Conservation (phyloP, 2,113 vertebrate genomes). For the Oenanthe oenanthe region DNA sequence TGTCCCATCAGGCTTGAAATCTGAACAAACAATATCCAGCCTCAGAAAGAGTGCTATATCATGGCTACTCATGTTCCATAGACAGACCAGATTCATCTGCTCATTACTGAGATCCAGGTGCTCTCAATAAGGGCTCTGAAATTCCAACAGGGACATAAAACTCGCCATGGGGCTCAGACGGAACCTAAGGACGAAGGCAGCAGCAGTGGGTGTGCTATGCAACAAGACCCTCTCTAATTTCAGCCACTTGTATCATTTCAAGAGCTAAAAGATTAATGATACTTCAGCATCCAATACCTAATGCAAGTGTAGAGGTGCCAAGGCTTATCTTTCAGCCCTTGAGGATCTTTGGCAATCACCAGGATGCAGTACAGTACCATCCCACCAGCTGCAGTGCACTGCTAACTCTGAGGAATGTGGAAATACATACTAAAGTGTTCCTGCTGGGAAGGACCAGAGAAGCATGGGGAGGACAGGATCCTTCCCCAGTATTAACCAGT, state of each 20-base stretch:
- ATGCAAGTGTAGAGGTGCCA: neutral
- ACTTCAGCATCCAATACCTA: neutral
- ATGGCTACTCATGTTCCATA: accelerated
- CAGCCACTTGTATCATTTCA: conserved; percentile 20
- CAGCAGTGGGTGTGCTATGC: neutral
- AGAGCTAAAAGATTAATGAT: conserved; percentile 26
- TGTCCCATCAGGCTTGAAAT: neutral
- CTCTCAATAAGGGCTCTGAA: neutral
- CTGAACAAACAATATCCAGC: neutral
- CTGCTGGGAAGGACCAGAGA: neutral
- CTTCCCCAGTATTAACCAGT: neutral
- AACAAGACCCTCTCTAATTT: neutral
- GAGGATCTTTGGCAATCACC: neutral
- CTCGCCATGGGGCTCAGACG: neutral
- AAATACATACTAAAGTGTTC: accelerated
- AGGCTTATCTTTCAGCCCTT: neutral
- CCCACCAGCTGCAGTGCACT: neutral
- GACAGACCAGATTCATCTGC: neutral
- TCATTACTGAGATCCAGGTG: neutral
- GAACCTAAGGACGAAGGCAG: neutral
- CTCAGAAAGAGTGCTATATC: neutral
- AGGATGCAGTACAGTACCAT: neutral
- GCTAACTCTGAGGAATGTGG: neutral
- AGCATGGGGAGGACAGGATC: neutral
- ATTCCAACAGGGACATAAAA: neutral